Conservation (phyloP, 2,113 vertebrate genomes). For the Boleophthalmus pectinirostris region DNA sequence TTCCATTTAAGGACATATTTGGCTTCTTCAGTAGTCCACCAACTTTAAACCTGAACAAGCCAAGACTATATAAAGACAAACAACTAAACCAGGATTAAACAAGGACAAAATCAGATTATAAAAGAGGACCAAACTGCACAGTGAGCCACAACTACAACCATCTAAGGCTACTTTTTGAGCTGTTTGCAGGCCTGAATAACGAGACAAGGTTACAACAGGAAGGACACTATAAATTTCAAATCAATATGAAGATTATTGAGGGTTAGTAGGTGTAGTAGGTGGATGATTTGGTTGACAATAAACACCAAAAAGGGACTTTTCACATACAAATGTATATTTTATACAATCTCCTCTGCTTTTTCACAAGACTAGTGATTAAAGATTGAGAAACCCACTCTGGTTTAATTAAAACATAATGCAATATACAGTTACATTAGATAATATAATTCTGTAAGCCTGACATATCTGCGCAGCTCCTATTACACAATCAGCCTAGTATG, state of each 20-base stretch:
- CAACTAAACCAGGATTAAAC: no score
- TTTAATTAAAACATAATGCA: not conserved
- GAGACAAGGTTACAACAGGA: no score
- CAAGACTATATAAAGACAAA: not conserved
- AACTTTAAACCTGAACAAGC: not conserved
- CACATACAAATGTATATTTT: not conserved
- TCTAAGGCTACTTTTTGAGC: not conserved
- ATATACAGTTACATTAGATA: slow-evolving; percentile 18
- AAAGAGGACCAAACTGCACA: not conserved
- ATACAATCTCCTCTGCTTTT: not conserved
- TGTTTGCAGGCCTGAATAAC: no score
- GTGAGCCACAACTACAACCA: not conserved
- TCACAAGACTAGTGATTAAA: not conserved
- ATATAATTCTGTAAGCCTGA: slow-evolving; percentile 16
- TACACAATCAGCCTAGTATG: slow-evolving; percentile 21
- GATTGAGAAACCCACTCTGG: not conserved
- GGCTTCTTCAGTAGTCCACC: no score
- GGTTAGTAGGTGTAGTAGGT: no score
- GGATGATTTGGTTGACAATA: no score
- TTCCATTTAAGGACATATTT: not conserved
- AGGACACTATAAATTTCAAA: no score
- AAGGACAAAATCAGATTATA: not conserved
- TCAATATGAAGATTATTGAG: no score
- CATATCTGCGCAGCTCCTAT: slow-evolving; percentile 24
- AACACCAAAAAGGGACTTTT: not conserved